phyloP scores from a whole-genome alignment of 2,888 invertebrate species.

The Parnassius apollo region DNA sequence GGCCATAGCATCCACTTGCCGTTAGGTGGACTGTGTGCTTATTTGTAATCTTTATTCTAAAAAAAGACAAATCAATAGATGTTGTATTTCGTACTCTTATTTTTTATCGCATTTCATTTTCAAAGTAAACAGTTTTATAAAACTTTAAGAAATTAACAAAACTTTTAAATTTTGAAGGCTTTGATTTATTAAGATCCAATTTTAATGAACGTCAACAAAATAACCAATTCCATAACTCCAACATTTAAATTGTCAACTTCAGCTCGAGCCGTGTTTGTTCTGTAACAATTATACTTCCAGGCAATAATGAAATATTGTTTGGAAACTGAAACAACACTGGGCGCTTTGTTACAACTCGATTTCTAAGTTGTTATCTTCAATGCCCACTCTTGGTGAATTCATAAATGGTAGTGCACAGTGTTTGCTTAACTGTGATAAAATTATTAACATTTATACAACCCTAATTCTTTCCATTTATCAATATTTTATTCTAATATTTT shows the following conservation, averaged over 20 bases:
- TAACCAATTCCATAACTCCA: conserved; percentile 26
- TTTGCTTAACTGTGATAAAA: conserved; percentile 1
- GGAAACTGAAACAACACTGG: conserved; percentile 23
- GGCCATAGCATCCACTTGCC: too few relatives aligned
- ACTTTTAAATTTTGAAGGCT: not conserved
- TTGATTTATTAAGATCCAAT: conserved; percentile 21
- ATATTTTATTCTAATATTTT: too few relatives aligned
- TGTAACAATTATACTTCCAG: conserved; percentile 38
- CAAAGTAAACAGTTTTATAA: not conserved
- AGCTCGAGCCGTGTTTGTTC: conserved; percentile 34
- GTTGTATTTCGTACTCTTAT: not conserved
- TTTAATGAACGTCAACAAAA: conserved; percentile 25
- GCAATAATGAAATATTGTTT: conserved; percentile 36
- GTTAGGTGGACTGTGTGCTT: too few relatives aligned
- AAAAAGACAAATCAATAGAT: too few relatives aligned
- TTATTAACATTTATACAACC: too few relatives aligned
- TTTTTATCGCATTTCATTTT: not conserved
- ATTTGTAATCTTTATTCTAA: too few relatives aligned
- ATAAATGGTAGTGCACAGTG: conserved; percentile 7
- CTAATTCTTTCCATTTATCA: too few relatives aligned
- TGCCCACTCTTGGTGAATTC: conserved; percentile 22
- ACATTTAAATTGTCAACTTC: conserved; percentile 49
- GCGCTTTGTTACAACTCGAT: conserved; percentile 26
- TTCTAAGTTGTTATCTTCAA: conserved; percentile 26
- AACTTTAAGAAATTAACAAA: not conserved